Base-by-base conservation (phyloP, 2,888 invertebrate genomes). In the Tipula confusa region DNA sequence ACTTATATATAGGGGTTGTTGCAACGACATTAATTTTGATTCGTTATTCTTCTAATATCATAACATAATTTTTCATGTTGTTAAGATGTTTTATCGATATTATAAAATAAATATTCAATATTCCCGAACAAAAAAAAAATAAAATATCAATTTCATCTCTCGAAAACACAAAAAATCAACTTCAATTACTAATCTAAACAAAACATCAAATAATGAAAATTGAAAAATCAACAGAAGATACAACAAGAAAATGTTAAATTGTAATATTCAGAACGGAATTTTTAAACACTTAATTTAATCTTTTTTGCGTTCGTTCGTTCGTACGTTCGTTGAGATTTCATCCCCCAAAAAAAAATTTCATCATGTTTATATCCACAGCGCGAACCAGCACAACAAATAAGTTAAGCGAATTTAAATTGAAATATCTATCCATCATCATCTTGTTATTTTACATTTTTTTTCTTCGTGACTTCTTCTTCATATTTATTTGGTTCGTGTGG, bases 281-380 rank as follows among this genome's bases (percentile, higher is more conserved):
- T 64, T 64, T 64, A 64, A 64, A 64, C 64, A 64, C 64, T 64
- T 64, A 64, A 64, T 64, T 64, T 64, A 64, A 64, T 64, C 64
- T 64, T 64, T 64, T 64, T 64, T 18, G 5, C 38, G 38, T 38
- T 43, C 43, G 43, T 43, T 43, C 36, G 11, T 9, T 43, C 15
- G 11, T 9, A 15, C 15, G 43, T 43, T 43, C 64, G 18, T 64
- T n/a, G 24, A 64, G 64, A 24, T 64, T 64, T 24, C 64, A 64
- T 24, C 24, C 64, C 64, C 64, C 2, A 24, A n/a, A n/a, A n/a
- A n/a, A n/a, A 5, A 36, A 9, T 43, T 24, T 64, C 64, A 24
- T 64, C 64, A 24, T 64, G 64, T 64, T 38, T 11, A 33, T 64
- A 64, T 64, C 64, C 64, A 64, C 64, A 64, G 9, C 9, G 24